A percentile compares a stretch with the other conserved stretches of the same genome.
These are phyloP conservation scores for Chymomyza amoena DNA, from an alignment of 2,888 invertebrate species.

Conservation along the genomic window DNA sequence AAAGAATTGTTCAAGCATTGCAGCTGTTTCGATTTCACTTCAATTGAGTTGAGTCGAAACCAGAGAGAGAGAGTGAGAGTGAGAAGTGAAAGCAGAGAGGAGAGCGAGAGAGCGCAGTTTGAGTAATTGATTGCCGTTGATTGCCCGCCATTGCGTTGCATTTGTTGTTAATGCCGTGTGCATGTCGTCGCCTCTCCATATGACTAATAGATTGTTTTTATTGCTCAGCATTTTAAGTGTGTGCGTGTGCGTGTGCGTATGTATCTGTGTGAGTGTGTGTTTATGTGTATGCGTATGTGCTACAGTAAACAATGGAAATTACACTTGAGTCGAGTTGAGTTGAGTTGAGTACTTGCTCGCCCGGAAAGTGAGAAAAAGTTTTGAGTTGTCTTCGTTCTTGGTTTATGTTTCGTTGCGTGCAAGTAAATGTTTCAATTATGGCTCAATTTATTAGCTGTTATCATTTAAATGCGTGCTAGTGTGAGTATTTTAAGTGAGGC, in stretches of 20 bases:
- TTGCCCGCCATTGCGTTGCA: not conserved
- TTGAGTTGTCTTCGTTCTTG: constrained; percentile 12
- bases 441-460: constrained; percentile 56
- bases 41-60: not conserved
- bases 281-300: constrained; percentile 1
- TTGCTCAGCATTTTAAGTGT: not conserved
- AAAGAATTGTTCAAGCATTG: not conserved
- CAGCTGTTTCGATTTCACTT: not conserved
- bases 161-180: not conserved
- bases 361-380: not conserved
- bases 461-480: not conserved
- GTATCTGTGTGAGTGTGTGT: not conserved
- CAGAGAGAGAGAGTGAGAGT: not conserved
- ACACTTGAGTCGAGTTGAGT: not conserved
- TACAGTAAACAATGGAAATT: not conserved
- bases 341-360: not conserved
- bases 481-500: not conserved
- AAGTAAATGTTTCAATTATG: constrained; percentile 63
- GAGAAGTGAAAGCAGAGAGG: not conserved
- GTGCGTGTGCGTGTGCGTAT: not conserved
- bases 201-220: not conserved
- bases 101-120: constrained; percentile 11
- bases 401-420: constrained; percentile 46
- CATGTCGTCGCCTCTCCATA: not conserved
- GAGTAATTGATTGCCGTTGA: constrained; percentile 34